Conservation (phyloP, 2,113 vertebrate genomes). For the Nothocercus julius region DNA sequence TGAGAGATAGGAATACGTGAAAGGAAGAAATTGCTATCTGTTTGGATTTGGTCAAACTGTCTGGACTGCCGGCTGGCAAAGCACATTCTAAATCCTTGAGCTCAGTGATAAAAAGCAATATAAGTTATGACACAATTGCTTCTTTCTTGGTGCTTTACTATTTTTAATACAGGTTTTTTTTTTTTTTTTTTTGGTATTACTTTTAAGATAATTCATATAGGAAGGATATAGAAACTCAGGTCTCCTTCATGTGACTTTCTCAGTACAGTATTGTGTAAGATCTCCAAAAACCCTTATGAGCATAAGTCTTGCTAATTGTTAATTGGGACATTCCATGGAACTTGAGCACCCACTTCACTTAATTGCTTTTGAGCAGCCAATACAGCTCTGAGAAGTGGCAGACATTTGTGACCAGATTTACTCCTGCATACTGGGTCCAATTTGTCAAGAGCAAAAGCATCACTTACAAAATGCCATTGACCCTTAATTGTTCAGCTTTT, state of each 20-base stretch:
- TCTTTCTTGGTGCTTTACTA: not conserved
- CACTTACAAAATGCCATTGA: constrained; percentile 16
- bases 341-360: constrained; percentile 62
- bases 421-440: constrained; percentile 20
- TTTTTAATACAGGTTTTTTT: not conserved
- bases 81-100: not conserved
- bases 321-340: constrained; percentile 55
- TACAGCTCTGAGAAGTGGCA: constrained; percentile 34
- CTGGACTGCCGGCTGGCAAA: not conserved
- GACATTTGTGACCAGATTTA: constrained; percentile 58
- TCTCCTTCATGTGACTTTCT: constrained; percentile 39
- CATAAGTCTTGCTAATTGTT: constrained; percentile 63
- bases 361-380: constrained; percentile 65
- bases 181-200: no score
- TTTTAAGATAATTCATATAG: constrained; percentile 25
- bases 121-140: not conserved
- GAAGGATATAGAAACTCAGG: not conserved
- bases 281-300: constrained; percentile 39
- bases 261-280: constrained; percentile 15
- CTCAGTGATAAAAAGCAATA: not conserved
- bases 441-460: constrained; percentile 38
- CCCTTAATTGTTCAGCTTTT: constrained; percentile 13
- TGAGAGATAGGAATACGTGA: not conserved
- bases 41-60: not conserved
- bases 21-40: not conserved